These are phyloP conservation scores for Theodoxus fluviatilis DNA, from an alignment of 2,888 invertebrate genomes.

Conservation along the genomic window DNA sequence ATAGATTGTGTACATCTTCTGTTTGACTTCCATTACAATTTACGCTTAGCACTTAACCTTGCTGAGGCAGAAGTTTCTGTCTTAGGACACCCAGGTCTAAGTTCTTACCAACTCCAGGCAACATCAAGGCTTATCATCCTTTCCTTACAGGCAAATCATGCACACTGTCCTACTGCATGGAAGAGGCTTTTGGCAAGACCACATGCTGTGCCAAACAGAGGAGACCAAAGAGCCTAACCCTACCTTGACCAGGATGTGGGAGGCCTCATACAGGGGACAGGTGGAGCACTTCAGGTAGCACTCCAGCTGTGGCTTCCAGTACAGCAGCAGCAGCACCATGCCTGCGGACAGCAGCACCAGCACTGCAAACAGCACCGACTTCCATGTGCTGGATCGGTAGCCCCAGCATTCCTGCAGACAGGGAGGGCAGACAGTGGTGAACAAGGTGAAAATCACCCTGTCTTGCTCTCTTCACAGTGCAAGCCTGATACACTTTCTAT, in stretches of 20 bases:
- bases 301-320: slow-evolving; percentile 58
- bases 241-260: slow-evolving; percentile 56
- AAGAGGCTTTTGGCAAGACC: too few species aligned
- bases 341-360: slow-evolving; percentile 54
- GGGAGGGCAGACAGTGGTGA: neutral
- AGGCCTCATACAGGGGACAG: slow-evolving; percentile 53
- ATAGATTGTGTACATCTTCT: too few species aligned
- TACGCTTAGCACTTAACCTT: too few species aligned
- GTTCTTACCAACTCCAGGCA: too few species aligned
- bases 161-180: too few species aligned
- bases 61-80: too few species aligned
- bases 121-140: too few species aligned
- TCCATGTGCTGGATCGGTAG: slow-evolving; percentile 44
- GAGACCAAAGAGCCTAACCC: too few species aligned
- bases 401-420: slow-evolving; percentile 51
- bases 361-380: slow-evolving; percentile 45
- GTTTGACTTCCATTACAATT: too few species aligned
- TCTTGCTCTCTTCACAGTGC: neutral
- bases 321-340: slow-evolving; percentile 49
- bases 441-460: neutral
- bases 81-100: too few species aligned
- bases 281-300: slow-evolving; percentile 47
- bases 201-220: too few species aligned
- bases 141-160: too few species aligned
- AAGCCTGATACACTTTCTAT: neutral